Evolutionary conservation across 1,140 invertebrate genomes (phyloP).

Genomic region (Brachionus plicatilis): DNA sequence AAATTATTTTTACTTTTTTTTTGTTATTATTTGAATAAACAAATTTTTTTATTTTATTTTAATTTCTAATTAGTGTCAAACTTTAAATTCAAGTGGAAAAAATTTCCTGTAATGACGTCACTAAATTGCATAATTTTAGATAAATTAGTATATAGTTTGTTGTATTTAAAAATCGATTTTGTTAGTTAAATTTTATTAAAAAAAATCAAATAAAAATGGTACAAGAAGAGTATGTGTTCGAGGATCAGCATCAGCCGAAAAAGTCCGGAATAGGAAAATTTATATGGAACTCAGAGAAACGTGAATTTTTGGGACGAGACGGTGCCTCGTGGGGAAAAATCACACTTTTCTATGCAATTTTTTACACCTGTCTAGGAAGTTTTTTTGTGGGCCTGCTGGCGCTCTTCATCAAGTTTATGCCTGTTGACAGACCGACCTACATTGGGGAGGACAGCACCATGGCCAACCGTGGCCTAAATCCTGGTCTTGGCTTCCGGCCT

Average conservation of each 20-base stretch:
- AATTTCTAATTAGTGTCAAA: not conserved
- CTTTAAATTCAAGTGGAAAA: not conserved
- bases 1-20: no score
- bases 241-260: not conserved
- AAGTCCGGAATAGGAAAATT: not conserved
- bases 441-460: not conserved
- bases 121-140: not conserved
- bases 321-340: slow-evolving; percentile 17
- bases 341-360: slow-evolving; percentile 34
- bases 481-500: slow-evolving; percentile 25
- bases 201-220: slow-evolving; percentile 32
- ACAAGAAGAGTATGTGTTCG: slow-evolving; percentile 34
- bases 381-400: slow-evolving; percentile 28
- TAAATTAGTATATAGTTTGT: not conserved
- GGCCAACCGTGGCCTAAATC: not conserved
- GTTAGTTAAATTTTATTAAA: slow-evolving; percentile 2
- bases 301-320: slow-evolving; percentile 31
- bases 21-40: not conserved
- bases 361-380: not conserved
- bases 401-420: not conserved
- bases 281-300: slow-evolving; percentile 7
- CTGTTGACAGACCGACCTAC: not conserved
- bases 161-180: slow-evolving; percentile 17
- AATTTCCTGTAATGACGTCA: not conserved
- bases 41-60: not conserved